Percentiles rank a stretch among this genome's conserved stretches.
phyloP scores from a whole-genome alignment of 2,888 invertebrate species.

The Cryptus viduatorius region DNA sequence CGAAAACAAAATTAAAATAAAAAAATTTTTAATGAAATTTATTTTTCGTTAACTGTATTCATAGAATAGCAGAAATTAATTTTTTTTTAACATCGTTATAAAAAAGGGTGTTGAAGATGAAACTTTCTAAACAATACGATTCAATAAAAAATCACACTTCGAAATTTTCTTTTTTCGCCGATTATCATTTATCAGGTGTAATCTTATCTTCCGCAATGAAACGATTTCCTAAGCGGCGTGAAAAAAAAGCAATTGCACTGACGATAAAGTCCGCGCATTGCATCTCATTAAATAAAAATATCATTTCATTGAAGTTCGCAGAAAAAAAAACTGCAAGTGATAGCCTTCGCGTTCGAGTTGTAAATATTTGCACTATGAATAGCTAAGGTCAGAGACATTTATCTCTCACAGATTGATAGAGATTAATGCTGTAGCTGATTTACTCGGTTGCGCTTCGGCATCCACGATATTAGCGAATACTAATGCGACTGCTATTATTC shows the following conservation, averaged over 20 bases:
- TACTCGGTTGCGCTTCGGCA: slow-evolving; percentile 19
- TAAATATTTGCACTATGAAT: slow-evolving; percentile 5
- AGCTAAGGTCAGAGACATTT: slow-evolving; percentile 29
- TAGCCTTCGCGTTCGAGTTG: slow-evolving; percentile 8
- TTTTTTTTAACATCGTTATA: neutral
- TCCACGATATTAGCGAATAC: neutral
- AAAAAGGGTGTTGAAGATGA: neutral
- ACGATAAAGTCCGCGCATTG: neutral
- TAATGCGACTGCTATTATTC: slow-evolving; percentile 9
- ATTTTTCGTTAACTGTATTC: neutral
- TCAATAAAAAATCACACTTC: too few species aligned
- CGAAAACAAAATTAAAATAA: neutral
- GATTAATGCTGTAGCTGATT: slow-evolving; percentile 17
- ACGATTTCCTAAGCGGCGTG: neutral
- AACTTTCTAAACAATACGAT: too few species aligned
- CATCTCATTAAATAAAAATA: neutral
- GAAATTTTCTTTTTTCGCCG: too few species aligned
- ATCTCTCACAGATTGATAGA: slow-evolving; percentile 33
- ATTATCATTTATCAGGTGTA: neutral
- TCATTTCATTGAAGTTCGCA: neutral
- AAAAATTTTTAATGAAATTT: neutral
- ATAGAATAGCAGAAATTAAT: neutral
- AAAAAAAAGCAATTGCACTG: neutral
- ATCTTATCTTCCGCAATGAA: neutral
- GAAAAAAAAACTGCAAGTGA: neutral